A percentile compares a stretch with the other conserved stretches of the same genome.
phyloP scores from a whole-genome alignment of 1,140 invertebrate species.

The Coptotermes formosanus region DNA sequence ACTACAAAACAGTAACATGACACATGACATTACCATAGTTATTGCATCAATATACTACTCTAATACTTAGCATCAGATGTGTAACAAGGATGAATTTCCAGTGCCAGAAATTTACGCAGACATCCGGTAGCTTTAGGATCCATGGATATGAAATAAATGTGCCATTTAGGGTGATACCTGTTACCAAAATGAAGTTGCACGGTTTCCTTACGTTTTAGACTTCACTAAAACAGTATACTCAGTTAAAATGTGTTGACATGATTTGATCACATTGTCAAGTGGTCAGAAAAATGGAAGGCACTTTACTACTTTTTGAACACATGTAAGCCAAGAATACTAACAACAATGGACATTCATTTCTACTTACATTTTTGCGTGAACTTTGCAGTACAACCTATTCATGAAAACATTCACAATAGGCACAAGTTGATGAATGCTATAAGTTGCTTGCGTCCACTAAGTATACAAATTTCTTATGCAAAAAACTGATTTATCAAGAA shows the following conservation, averaged over 20 bases:
- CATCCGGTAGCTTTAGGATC: slow-evolving; percentile 27
- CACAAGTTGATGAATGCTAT: slow-evolving; percentile 38
- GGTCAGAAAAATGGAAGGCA: slow-evolving; percentile 39
- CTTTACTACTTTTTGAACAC: slow-evolving; percentile 39
- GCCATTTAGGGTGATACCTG: slow-evolving; percentile 37
- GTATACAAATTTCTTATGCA: slow-evolving; percentile 37
- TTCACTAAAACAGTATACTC: slow-evolving; percentile 33
- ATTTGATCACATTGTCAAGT: slow-evolving; percentile 33
- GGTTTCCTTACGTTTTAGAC: slow-evolving; percentile 5
- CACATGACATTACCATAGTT: slow-evolving; percentile 23
- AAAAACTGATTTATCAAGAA: slow-evolving; percentile 39
- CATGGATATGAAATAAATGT: slow-evolving; percentile 35
- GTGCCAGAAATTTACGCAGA: slow-evolving; percentile 34
- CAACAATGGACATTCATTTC: slow-evolving; percentile 36
- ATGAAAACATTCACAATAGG: slow-evolving; percentile 36
- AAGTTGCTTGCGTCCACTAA: slow-evolving; percentile 34
- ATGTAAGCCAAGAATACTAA: slow-evolving; percentile 37
- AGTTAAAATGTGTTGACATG: slow-evolving; percentile 33
- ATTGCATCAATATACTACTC: slow-evolving; percentile 35
- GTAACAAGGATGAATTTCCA: slow-evolving; percentile 33
- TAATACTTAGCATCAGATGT: slow-evolving; percentile 35
- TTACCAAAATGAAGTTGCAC: slow-evolving; percentile 35
- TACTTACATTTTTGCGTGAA: slow-evolving; percentile 34
- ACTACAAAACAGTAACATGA: slow-evolving; percentile 16
- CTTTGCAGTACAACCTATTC: slow-evolving; percentile 37